Base-by-base conservation (phyloP, 2,888 invertebrate genomes). In the Muscina levida region DNA sequence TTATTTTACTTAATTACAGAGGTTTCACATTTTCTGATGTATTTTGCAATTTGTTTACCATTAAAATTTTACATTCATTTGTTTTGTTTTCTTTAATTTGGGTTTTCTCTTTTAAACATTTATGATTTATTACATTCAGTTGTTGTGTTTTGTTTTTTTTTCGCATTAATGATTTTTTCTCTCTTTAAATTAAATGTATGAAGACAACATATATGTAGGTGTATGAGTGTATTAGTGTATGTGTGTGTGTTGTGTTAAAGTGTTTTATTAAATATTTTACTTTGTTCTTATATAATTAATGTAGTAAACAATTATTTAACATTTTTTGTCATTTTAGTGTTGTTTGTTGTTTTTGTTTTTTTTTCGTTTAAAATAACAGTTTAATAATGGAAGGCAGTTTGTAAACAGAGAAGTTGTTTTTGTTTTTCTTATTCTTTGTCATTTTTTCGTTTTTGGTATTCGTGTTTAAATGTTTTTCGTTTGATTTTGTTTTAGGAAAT, bases 361-460 rank as follows among this genome's bases (percentile, higher is more conserved):
- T 57, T 56, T 57, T 15, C 62, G 26, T 24, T 70, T 56, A 82
- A 79, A 79, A 74, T 77, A 75, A 79, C 62, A 76, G 56, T 77
- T 82, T 71, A 66, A 57, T 82, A 74, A 79, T 82, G 78, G 78
- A 82, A 82, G 78, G 76, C 78, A 76, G 78, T 82, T 82, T 71
- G 76, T 76, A 82, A 78, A 82, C 76, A 78, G 75, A 82, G 77
- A 78, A 78, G 78, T 82, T 75, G n/a, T n/a, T n/a, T n/a, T n/a
- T n/a, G n/a, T n/a, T 75, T 48, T 8, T 31, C 8, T 31, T 31
- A 31, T 75, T 59, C 39, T 72, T 68, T 48, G 37, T 26, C 67
- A 65, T 75, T 39, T 76, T 72, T 67, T 59, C 44, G 78, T 75
- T 44, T 72, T 72, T 70, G 62, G 57, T 71, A 46, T 59, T 75